Base-by-base conservation (phyloP, 2,797 vertebrate genomes). In the Hippoglossus hippoglossus region DNA sequence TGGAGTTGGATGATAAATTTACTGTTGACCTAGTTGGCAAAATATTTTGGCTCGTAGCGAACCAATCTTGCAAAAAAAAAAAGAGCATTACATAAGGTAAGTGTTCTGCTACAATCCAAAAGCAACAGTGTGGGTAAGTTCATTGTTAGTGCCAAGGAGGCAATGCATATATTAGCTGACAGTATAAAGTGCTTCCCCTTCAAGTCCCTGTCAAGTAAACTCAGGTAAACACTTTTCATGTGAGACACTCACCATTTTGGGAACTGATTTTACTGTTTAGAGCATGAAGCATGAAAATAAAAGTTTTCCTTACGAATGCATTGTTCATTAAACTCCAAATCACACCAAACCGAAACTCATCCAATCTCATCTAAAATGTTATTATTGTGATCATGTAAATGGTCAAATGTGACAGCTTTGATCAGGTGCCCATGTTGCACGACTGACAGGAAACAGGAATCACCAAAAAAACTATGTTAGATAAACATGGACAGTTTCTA, bases 1-100 rank as follows among this genome's bases (percentile, higher is more conserved):
- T 51, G 25, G 49, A 68, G 39, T 12, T 57, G 69, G 68, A 72
- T 49, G 46, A 67, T 34, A 47, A 18, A 73, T 62, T 46, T 64
- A 58, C 31, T 66, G 44, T 69, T 71, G 64, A 85, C 77, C 80
- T 85, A 87, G 56, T 83, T 86, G 68, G 71, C 70, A 64, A 63
- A 54, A 22, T n/a, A 36, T 49, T 54, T 55, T 64, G 18, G 49
- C 53, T 73, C 24, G 16, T 51, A 46, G 25, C 15, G 13, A 69
- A 58, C 11, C 57, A 51, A 41, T 19, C 67, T 68, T 71, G 51
- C 47, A 41, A 64, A 76, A 66, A 51, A 51, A 41, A 71, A 72
- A 31, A 31, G 5, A 31, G 7, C 28, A 79, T 59, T 52, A 67
- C 25, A 57, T n/a, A 34, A 61, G 31, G 34, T 71, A 60, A 71